Percentiles rank a stretch among this genome's conserved stretches.
These are phyloP conservation scores for Caenorhabditis becei DNA, from an alignment of 2,888 invertebrate species.

Conservation along the genomic window DNA sequence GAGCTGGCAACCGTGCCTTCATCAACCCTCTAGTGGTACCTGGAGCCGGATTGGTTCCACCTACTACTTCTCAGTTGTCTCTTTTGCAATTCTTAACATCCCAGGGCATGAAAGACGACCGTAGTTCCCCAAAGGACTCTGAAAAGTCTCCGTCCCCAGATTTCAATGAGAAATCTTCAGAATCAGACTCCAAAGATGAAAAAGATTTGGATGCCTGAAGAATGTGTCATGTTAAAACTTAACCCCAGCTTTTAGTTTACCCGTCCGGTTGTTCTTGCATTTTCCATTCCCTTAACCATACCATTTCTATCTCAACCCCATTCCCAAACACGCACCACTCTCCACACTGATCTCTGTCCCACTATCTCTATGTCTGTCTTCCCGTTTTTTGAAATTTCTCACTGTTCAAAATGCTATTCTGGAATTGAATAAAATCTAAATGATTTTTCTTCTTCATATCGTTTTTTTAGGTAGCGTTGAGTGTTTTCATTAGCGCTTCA, in stretches of 20 bases:
- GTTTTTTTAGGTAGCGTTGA: too few relatives aligned
- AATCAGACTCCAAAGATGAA: slow-evolving; percentile 30
- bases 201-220: slow-evolving; percentile 35
- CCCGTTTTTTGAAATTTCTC: neutral
- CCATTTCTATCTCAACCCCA: neutral
- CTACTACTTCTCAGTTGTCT: slow-evolving; percentile 35
- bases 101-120: slow-evolving; percentile 41
- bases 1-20: slow-evolving; percentile 37
- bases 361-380: slow-evolving; percentile 8
- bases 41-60: slow-evolving; percentile 19
- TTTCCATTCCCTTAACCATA: neutral
- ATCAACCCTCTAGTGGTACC: slow-evolving; percentile 45
- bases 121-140: slow-evolving; percentile 28
- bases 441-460: too few relatives aligned
- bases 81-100: slow-evolving; percentile 50
- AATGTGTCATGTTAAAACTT: neutral
- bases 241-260: slow-evolving; percentile 20
- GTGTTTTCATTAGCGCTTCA: slow-evolving; percentile 48
- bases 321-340: neutral
- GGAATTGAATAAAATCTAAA: too few relatives aligned
- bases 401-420: too few relatives aligned
- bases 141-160: slow-evolving; percentile 29
- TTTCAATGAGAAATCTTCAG: slow-evolving; percentile 19
- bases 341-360: neutral
- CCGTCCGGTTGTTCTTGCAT: slow-evolving; percentile 34